Evolutionary conservation across 2,888 invertebrate species (phyloP).

Genomic region (Cheilosia variabilis): DNA sequence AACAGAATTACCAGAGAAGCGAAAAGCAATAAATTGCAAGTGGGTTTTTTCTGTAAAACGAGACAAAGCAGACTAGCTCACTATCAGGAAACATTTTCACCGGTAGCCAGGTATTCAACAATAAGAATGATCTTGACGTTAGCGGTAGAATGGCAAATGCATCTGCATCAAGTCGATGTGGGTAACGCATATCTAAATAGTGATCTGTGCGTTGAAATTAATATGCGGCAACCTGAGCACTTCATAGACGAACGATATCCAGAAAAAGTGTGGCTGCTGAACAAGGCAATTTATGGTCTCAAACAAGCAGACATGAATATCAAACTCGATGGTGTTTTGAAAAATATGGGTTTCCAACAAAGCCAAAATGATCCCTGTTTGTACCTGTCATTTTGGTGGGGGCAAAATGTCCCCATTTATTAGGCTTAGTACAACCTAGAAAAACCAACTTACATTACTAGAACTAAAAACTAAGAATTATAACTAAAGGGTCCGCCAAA

Average conservation of each 20-base stretch:
- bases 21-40: slow-evolving; percentile 38
- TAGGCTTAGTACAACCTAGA: too few relatives aligned
- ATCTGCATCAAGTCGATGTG: slow-evolving; percentile 21
- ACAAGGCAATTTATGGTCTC: slow-evolving; percentile 40
- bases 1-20: slow-evolving; percentile 46
- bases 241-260: slow-evolving; percentile 37
- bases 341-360: slow-evolving; percentile 35
- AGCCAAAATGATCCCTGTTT: slow-evolving; percentile 39
- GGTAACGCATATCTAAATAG: slow-evolving; percentile 46
- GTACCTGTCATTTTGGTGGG: too few relatives aligned
- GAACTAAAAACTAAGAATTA: too few relatives aligned
- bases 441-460: too few relatives aligned
- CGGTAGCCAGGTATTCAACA: slow-evolving; percentile 57
- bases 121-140: slow-evolving; percentile 62
- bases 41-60: slow-evolving; percentile 35
- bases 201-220: slow-evolving; percentile 39
- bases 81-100: slow-evolving; percentile 73
- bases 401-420: too few relatives aligned
- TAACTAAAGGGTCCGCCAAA: too few relatives aligned
- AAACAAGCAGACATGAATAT: slow-evolving; percentile 36
- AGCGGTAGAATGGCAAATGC: slow-evolving; percentile 51
- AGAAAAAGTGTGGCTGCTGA: slow-evolving; percentile 60
- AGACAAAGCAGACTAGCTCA: slow-evolving; percentile 60
- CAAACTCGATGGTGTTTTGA: slow-evolving; percentile 44
- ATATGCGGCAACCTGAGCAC: slow-evolving; percentile 44